Conservation (phyloP, 1,140 invertebrate species). For the Halesus radiatus region DNA sequence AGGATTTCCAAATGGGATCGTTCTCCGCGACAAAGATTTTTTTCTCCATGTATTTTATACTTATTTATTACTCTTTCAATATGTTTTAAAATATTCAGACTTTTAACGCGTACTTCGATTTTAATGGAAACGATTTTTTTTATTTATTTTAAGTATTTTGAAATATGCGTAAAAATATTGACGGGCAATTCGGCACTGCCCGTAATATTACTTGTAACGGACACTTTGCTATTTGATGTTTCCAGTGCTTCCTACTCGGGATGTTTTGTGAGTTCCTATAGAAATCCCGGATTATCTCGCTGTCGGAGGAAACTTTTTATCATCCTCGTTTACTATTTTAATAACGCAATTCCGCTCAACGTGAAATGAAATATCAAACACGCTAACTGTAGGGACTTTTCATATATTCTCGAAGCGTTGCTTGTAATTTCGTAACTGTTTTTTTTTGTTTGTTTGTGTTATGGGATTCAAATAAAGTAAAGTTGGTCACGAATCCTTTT, state of each 20-base stretch:
- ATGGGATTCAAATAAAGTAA: no score
- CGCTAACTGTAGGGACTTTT: neutral
- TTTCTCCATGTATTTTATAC: no score
- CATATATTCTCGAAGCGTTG: no score
- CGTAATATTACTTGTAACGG: conserved; percentile 20
- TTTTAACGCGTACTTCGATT: no score
- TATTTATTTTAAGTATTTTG: neutral
- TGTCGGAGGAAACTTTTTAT: conserved; percentile 29
- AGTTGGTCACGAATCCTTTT: no score
- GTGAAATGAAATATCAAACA: neutral
- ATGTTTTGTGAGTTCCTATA: conserved; percentile 26
- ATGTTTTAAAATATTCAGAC: no score
- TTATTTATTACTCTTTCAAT: no score
- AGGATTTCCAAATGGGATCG: no score
- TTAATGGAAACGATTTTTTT: no score
- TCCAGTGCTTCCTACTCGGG: conserved; percentile 1
- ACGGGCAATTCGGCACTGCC: conserved; percentile 10
- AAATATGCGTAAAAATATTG: neutral
- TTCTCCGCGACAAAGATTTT: no score
- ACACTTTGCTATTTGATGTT: conserved; percentile 36
- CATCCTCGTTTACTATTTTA: conserved; percentile 7
- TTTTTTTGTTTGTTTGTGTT: no score
- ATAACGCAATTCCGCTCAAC: neutral
- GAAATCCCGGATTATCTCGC: conserved; percentile 14
- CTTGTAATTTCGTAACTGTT: no score